A percentile compares a stretch with the other conserved stretches of the same genome.
Evolutionary conservation across 1,140 invertebrate species (phyloP).

Genomic region (Leptopilina boulardi): DNA sequence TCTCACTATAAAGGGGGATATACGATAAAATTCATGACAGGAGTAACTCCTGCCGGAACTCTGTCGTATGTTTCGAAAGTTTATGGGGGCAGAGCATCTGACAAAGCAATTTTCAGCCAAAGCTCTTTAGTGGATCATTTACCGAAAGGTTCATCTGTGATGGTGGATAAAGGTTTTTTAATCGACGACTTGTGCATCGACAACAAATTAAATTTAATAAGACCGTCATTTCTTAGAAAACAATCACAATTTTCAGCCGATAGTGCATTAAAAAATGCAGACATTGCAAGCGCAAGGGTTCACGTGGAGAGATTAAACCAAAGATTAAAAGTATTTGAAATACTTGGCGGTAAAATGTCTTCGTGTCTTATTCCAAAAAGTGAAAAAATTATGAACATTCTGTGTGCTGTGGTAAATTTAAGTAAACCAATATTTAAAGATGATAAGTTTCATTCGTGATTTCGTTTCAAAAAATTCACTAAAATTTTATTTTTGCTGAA

Average conservation of each 20-base stretch:
- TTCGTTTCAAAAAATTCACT: no score
- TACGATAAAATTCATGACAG: slow-evolving; percentile 65
- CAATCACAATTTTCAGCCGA: not conserved
- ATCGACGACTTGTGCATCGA: slow-evolving; percentile 46
- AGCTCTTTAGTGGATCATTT: slow-evolving; percentile 36
- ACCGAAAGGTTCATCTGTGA: slow-evolving; percentile 35
- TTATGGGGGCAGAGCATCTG: slow-evolving; percentile 61
- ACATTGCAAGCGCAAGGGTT: slow-evolving; percentile 42
- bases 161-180: no score
- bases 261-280: not conserved
- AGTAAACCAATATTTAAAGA: slow-evolving; percentile 14
- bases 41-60: slow-evolving; percentile 59
- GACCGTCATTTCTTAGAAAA: slow-evolving; percentile 35
- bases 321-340: slow-evolving; percentile 59
- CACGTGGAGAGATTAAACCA: slow-evolving; percentile 51
- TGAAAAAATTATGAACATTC: slow-evolving; percentile 38
- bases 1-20: slow-evolving; percentile 57
- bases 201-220: slow-evolving; percentile 21
- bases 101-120: slow-evolving; percentile 56
- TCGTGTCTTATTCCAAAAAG: slow-evolving; percentile 24
- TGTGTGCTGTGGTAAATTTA: slow-evolving; percentile 36
- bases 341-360: slow-evolving; percentile 45
- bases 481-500: no score
- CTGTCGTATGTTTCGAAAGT: slow-evolving; percentile 59
- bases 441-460: not conserved